Evolutionary conservation across 2,888 invertebrate genomes (phyloP), one percentile per base, ranked within the genome.

Genomic region (Lomographa bimaculata): DNA sequence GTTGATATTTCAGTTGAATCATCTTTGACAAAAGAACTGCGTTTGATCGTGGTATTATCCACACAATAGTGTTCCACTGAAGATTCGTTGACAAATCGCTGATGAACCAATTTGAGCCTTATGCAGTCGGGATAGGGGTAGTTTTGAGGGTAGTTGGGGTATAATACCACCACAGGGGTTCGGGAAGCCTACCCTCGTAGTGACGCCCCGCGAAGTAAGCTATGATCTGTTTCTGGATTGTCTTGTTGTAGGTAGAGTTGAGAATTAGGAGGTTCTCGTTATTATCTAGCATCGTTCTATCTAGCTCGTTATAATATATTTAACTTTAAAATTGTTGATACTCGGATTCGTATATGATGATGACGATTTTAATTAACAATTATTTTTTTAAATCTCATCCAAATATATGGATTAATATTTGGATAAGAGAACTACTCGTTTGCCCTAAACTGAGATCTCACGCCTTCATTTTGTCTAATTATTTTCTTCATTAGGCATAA

Each of bases 141-240:
- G 36, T 69, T 70, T 70, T 77, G 33, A 46, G 11, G 19, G 41
- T 33, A 34, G 16, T 38, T 41, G 5, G 39, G 38, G 54, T 61
- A 83, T 76, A 83, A 86, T 86, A 67, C 64, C 85, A 65, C 87
- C 62, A 62, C 78, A 64, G 87, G 87, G 87, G 87, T 79, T 75
- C 79, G 67, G 74, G 80, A 82, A 82, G 80, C 79, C 79, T 68
- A 73, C 81, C 81, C 80, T 82, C 74, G 71, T 71, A 75, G 82
- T 74, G 87, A 87, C 87, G 81, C 87, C 87, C 87, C 86, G 83
- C 76, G 81, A 80, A 83, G 87, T 84, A 80, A 80, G 84, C 86
- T 81, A 81, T 81, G 85, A 87, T 87, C 84, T 83, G 84, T 79
- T 80, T 74, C 70, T 81, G 74, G 64, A 68, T 71, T 73, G 74